A percentile compares a stretch with the other conserved stretches of the same genome.
phyloP scores from a whole-genome alignment of 2,888 invertebrate genomes.

The Nemotelus nigrinus region DNA sequence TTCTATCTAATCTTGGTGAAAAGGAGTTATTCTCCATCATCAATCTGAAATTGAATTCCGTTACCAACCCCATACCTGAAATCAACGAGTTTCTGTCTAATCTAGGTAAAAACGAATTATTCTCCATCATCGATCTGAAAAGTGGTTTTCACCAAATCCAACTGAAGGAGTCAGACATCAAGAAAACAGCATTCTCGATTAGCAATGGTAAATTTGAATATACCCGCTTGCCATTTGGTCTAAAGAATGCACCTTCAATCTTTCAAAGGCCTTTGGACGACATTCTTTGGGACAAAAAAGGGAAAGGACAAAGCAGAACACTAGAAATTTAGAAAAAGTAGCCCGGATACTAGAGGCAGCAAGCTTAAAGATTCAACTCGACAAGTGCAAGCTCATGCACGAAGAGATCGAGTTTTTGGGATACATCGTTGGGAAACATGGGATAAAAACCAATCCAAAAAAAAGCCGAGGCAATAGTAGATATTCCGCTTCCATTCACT shows the following conservation, averaged over 20 bases:
- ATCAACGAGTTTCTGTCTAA: slow-evolving; percentile 31
- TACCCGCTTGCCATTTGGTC: slow-evolving; percentile 31
- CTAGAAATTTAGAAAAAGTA: background rate
- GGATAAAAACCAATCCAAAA: slow-evolving; percentile 29
- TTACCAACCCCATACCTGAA: background rate
- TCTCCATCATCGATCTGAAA: no score
- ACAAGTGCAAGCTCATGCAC: slow-evolving; percentile 28
- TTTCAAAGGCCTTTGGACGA: slow-evolving; percentile 31
- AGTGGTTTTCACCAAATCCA: no score
- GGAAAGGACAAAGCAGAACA: background rate
- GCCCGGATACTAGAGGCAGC: slow-evolving; percentile 48
- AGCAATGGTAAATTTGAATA: no score
- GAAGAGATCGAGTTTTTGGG: slow-evolving; percentile 45
- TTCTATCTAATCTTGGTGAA: no score
- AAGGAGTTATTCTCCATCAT: no score
- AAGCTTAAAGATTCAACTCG: slow-evolving; percentile 22
- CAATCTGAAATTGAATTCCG: background rate
- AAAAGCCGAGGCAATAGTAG: slow-evolving; percentile 45
- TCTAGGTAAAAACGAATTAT: slow-evolving; percentile 46
- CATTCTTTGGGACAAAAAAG: slow-evolving; percentile 11
- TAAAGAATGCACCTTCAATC: slow-evolving; percentile 17
- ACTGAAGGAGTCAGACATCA: no score
- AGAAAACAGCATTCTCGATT: no score
- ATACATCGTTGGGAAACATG: background rate
- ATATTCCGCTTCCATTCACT: slow-evolving; percentile 30